These are phyloP conservation scores for Phalloptychus januarius DNA, from an alignment of 2,797 vertebrate genomes.

Conservation along the genomic window DNA sequence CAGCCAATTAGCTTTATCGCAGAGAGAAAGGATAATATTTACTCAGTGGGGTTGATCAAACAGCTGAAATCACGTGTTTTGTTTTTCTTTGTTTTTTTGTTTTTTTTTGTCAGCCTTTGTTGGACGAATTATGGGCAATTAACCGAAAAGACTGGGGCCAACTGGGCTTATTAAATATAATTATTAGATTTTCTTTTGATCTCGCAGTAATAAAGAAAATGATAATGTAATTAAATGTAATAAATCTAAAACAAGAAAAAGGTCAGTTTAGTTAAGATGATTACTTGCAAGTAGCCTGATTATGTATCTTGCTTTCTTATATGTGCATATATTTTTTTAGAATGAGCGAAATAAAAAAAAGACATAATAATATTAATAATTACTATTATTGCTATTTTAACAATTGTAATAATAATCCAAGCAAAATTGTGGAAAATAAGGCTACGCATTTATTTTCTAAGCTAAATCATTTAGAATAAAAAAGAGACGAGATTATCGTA, in stretches of 20 bases:
- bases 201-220: background rate
- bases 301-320: background rate
- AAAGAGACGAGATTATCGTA: background rate
- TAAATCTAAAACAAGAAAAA: background rate
- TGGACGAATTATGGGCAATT: background rate
- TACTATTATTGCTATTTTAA: background rate
- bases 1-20: slow-evolving; percentile 57
- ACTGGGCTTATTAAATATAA: background rate
- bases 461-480: no score
- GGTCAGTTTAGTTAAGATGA: background rate
- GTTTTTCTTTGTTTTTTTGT: background rate
- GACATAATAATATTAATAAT: background rate
- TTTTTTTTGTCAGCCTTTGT: slow-evolving; percentile 1
- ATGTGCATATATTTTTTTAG: background rate
- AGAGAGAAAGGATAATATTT: slow-evolving; percentile 64
- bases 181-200: background rate
- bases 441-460: background rate
- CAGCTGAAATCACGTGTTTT: slow-evolving; percentile 3
- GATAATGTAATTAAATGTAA: no score
- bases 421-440: background rate
- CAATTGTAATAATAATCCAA: background rate
- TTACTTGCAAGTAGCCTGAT: background rate
- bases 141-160: background rate
- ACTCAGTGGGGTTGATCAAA: slow-evolving; percentile 37
- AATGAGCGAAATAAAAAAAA: background rate